These are phyloP conservation scores for Apamea monoglypha DNA, from an alignment of 2,888 invertebrate genomes.

Conservation along the genomic window DNA sequence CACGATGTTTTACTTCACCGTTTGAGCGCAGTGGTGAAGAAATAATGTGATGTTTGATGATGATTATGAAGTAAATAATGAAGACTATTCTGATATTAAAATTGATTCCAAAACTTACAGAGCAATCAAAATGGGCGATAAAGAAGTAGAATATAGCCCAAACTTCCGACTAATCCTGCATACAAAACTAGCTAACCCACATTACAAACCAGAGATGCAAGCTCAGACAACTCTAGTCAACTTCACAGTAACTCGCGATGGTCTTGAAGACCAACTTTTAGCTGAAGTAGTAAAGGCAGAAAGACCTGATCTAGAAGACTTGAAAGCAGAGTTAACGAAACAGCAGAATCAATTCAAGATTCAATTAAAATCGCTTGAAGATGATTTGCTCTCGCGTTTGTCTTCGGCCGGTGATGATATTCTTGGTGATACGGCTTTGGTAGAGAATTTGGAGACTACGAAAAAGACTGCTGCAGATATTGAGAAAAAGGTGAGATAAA, in stretches of 20 bases:
- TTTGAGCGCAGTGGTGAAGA: no score
- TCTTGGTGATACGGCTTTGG: conserved; percentile 97
- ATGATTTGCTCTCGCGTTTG: conserved; percentile 96
- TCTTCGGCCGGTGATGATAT: conserved; percentile 98
- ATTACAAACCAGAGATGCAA: conserved; percentile 99
- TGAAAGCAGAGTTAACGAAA: conserved; percentile 98
- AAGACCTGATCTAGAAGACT: conserved; percentile 97
- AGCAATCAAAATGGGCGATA: conserved; percentile 98
- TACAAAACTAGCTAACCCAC: conserved; percentile 98
- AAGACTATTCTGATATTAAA: background rate
- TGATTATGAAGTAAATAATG: background rate
- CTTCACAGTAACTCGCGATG: conserved; percentile 99
- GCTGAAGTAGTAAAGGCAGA: conserved; percentile 99
- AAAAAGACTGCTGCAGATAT: conserved; percentile 99
- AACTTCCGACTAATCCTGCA: conserved; percentile 97
- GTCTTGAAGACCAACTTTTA: conserved; percentile 98
- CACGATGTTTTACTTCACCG: no score
- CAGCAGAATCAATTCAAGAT: conserved; percentile 99
- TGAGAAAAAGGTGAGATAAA: conserved; percentile 93
- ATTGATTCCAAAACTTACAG: conserved; percentile 84
- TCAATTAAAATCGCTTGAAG: conserved; percentile 97
- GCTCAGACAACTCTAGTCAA: conserved; percentile 99
- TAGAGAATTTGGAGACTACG: conserved; percentile 98
- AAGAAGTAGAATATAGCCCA: conserved; percentile 98
- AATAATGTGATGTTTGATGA: no score